Percentiles rank a stretch among this genome's conserved stretches.
Evolutionary conservation across 2,113 vertebrate species (phyloP).

Genomic region (Lampris incognitus): DNA sequence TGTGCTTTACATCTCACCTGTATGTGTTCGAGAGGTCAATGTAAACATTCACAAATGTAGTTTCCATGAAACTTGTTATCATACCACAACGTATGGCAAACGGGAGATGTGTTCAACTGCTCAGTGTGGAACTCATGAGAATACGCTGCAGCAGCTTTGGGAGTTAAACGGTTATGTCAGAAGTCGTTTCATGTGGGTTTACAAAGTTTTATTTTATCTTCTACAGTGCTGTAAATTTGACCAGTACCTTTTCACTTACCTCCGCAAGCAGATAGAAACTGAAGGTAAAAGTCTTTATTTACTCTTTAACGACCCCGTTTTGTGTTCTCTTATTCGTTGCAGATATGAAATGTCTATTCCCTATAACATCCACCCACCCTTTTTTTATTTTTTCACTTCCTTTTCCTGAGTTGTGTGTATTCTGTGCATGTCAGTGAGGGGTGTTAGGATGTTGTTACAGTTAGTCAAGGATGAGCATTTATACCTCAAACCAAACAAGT

Average conservation of each 20-base stretch:
- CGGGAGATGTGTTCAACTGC: slow-evolving; percentile 30
- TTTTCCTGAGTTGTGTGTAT: slow-evolving; percentile 1
- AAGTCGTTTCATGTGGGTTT: neutral
- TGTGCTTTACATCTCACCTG: slow-evolving; percentile 6
- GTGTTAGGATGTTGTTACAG: slow-evolving; percentile 25
- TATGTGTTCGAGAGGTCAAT: slow-evolving; percentile 48
- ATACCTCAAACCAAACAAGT: slow-evolving; percentile 71
- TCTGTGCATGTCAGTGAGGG: slow-evolving; percentile 10
- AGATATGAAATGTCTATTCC: neutral
- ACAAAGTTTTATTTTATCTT: neutral
- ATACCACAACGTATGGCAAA: slow-evolving; percentile 45
- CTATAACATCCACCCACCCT: neutral
- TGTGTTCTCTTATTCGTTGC: neutral
- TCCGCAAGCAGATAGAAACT: neutral
- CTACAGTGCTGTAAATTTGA: slow-evolving; percentile 32
- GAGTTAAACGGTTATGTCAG: neutral
- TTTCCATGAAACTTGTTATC: slow-evolving; percentile 82
- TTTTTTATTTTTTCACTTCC: slow-evolving; percentile 15
- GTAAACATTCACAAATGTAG: slow-evolving; percentile 67
- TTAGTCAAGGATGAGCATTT: slow-evolving; percentile 54
- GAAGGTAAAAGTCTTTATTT: slow-evolving; percentile 1
- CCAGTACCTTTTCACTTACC: slow-evolving; percentile 23
- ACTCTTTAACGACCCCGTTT: neutral
- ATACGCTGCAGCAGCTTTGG: slow-evolving; percentile 44
- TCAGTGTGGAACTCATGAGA: slow-evolving; percentile 26